phyloP scores from a whole-genome alignment of 2,113 vertebrate species.

The Myodes glareolus region DNA sequence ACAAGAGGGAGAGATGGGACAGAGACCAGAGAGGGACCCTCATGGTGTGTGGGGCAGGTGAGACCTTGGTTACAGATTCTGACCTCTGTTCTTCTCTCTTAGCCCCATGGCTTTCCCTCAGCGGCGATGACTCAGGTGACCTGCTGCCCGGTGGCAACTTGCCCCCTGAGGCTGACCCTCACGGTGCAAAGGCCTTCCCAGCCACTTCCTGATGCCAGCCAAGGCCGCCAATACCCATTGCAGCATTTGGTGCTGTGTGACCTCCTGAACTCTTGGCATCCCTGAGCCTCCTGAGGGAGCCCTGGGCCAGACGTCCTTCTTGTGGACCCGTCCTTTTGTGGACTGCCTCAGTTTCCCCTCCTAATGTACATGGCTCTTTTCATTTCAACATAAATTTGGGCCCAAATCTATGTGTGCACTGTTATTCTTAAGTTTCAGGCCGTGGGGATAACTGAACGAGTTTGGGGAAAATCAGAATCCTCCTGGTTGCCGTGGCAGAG shows the following conservation, averaged over 20 bases:
- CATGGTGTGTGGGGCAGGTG: not conserved
- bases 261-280: slow-evolving; percentile 57
- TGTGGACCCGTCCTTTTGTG: slow-evolving; percentile 1
- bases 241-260: slow-evolving; percentile 48
- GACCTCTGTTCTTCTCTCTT: not conserved
- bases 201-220: not conserved
- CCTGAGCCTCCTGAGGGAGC: slow-evolving; percentile 68
- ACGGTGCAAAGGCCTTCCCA: not conserved
- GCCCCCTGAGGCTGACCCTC: slow-evolving; percentile 48
- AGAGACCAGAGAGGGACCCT: not conserved
- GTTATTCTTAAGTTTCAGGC: slow-evolving; percentile 27
- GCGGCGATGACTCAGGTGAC: slow-evolving; percentile 54
- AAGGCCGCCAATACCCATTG: not conserved
- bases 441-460: not conserved
- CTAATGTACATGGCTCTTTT: slow-evolving; percentile 1
- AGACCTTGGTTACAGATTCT: not conserved
- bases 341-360: slow-evolving; percentile 58
- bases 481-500: not conserved
- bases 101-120: slow-evolving; percentile 74
- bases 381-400: slow-evolving; percentile 51
- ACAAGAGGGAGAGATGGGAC: not conserved
- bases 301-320: not conserved
- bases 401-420: slow-evolving; percentile 33
- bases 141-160: slow-evolving; percentile 57
- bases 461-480: not conserved